Base-by-base conservation (phyloP, 2,797 vertebrate species). In the Hephaestus fuliginosus region DNA sequence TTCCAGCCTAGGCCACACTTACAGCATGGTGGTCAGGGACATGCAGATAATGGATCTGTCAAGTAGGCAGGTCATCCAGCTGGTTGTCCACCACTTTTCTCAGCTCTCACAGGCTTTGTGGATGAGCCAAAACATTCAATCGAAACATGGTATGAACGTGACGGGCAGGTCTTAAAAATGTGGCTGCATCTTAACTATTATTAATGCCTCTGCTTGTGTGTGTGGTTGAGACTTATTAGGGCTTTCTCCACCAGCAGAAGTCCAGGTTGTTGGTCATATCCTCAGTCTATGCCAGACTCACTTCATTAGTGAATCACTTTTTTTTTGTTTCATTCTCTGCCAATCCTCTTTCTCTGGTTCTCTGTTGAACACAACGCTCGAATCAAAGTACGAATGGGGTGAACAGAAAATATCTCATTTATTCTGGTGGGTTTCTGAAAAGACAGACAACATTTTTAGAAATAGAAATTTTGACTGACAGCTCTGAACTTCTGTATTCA, bases 401-500 rank as follows among this genome's bases (percentile, higher is more conserved):
- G 81, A 90, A 83, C 57, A 84, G 71, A 74, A 87, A 89, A 78
- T 58, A 70, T 80, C 86, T 91, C 84, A 89, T 81, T 91, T 84
- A 86, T 84, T 87, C 76, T 46, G 44, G 49, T 20, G 82, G 81
- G 83, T 88, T 83, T 86, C 74, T 79, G 67, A 86, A 79, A 86
- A 88, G 57, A 89, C 85, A 89, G 73, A 87, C 69, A 83, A 84
- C 76, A 87, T 86, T 91, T 89, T 82, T 82, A 76, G 66, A 88
- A 85, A 89, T 51, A 63, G 66, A 30, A 70, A 52, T 80, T 81
- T 49, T 93, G 90, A 93, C 63, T 88, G 94, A 93, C 90, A 91
- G 90, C 82, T 83, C 57, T 68, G 82, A 90, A 86, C 85, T 81
- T 83, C 52, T 48, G 64, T 69, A 67, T 84, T 91, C 67, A 81